A percentile compares a stretch with the other conserved stretches of the same genome.
These are phyloP conservation scores for Solenopsis fugax DNA, from an alignment of 1,140 invertebrate species.

Conservation along the genomic window DNA sequence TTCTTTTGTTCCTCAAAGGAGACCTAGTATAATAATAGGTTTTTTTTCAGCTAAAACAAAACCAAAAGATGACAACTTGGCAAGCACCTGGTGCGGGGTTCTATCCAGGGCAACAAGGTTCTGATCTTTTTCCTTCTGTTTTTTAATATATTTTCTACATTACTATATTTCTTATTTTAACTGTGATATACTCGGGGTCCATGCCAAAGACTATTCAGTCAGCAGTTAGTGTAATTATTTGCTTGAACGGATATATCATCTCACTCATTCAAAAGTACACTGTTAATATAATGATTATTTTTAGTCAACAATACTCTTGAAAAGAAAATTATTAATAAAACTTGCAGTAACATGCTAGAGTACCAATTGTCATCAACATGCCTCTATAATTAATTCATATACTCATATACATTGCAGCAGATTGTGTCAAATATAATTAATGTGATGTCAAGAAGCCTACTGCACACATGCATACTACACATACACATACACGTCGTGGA, in stretches of 20 bases:
- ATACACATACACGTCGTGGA: neutral
- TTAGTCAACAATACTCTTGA: neutral
- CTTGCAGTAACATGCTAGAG: neutral
- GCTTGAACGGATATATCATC: slow-evolving; percentile 48
- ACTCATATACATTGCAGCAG: neutral
- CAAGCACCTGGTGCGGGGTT: slow-evolving; percentile 82
- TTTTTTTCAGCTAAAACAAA: slow-evolving; percentile 82
- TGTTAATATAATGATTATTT: slow-evolving; percentile 18
- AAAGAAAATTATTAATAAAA: neutral
- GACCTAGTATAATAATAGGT: slow-evolving; percentile 76
- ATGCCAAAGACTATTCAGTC: slow-evolving; percentile 34
- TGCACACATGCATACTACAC: neutral
- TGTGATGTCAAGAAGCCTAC: neutral
- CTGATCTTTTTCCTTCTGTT: slow-evolving; percentile 74
- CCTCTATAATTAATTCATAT: neutral
- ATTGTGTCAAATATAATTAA: slow-evolving; percentile 8
- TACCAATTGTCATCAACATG: no score
- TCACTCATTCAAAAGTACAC: slow-evolving; percentile 11
- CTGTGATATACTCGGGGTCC: slow-evolving; percentile 20
- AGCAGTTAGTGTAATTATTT: slow-evolving; percentile 40
- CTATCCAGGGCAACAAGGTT: slow-evolving; percentile 84
- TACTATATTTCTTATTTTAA: slow-evolving; percentile 26
- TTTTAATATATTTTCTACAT: slow-evolving; percentile 42
- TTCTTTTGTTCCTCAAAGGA: neutral
- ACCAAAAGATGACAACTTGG: slow-evolving; percentile 83